Base-by-base conservation (phyloP, 2,888 invertebrate species). In the Tetragonisca angustula region DNA sequence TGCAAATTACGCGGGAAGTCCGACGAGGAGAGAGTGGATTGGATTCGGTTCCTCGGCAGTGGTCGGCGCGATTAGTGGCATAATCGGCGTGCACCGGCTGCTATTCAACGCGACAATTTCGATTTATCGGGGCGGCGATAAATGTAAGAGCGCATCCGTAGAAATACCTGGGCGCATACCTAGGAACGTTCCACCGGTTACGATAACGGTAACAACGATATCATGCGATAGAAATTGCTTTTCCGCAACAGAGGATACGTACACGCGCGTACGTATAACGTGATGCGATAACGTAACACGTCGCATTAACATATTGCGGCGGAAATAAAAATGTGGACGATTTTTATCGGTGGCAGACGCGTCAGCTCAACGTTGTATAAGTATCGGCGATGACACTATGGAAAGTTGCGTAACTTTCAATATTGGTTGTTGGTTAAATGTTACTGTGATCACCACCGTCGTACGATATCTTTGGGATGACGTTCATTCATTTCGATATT, bases 1-100 rank as follows among this genome's bases (percentile, higher is more conserved):
- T 93, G 93, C 94, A 93, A 94, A 94, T 94, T 90, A 88, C 80
- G 61, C 43, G 69, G 61, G n/a, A 21, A 52, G 76, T 72, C 36
- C 79, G 49, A 32, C 68, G 65, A 77, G n/a, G 79, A 76, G 87
- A 71, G 65, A 59, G 56, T 50, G 75, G 75, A 82, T 81, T 43
- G 79, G 61, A 61, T 67, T 87, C 80, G 78, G 78, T 78, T 78
- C 72, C 88, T 78, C 73, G 68, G 36, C 73, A 56, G 21, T 64
- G 32, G 9, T 9, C 43, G 43, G 43, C 73, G 17, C 64, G 62
- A 54, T 32, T 32, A 27, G 54, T 36, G 50, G 21, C 11, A 43
- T 11, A 21, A 21, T 6, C 54, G 27, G 71, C 17, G 59, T 36
- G 52, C n/a, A 52, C 21, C 71, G 56, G 50, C 24, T n/a, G 65